These are phyloP conservation scores for Oscheius myriophilus DNA, from an alignment of 2,888 invertebrate species.

Conservation along the genomic window DNA sequence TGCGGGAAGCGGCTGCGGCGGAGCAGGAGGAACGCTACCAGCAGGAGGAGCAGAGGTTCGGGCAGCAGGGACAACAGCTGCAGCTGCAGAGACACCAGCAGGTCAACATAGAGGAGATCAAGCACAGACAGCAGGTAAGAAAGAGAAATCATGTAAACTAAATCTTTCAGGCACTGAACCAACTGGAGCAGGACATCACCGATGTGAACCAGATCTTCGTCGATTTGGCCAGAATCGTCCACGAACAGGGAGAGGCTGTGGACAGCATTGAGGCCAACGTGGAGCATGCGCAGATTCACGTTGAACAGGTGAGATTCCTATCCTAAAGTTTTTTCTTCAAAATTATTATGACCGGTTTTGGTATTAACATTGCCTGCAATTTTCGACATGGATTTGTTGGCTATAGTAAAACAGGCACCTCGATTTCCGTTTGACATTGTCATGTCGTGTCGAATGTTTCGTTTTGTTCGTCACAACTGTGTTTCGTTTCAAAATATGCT, in stretches of 20 bases:
- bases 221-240: conserved; percentile 67
- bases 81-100: conserved; percentile 61
- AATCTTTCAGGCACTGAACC: conserved; percentile 53
- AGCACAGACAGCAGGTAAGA: conserved; percentile 60
- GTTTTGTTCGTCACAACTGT: too few relatives aligned
- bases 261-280: conserved; percentile 69
- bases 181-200: conserved; percentile 66
- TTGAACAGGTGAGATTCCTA: conserved; percentile 40
- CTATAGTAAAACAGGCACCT: too few relatives aligned
- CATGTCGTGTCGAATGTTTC: too few relatives aligned
- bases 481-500: too few relatives aligned
- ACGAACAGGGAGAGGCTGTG: conserved; percentile 69
- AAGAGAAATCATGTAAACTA: neutral
- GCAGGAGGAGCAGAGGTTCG: conserved; percentile 3
- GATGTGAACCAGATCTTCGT: conserved; percentile 69
- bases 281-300: conserved; percentile 65
- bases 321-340: too few relatives aligned
- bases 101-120: conserved; percentile 60
- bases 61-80: conserved; percentile 29
- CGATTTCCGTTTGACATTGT: too few relatives aligned
- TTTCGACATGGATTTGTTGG: too few relatives aligned
- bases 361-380: too few relatives aligned
- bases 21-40: conserved; percentile 20
- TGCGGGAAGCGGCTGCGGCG: conserved; percentile 35
- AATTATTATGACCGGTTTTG: too few relatives aligned